Percentiles rank a stretch among this genome's conserved stretches.
Conservation (phyloP, 2,888 invertebrate species). For the Cantharis rustica region DNA sequence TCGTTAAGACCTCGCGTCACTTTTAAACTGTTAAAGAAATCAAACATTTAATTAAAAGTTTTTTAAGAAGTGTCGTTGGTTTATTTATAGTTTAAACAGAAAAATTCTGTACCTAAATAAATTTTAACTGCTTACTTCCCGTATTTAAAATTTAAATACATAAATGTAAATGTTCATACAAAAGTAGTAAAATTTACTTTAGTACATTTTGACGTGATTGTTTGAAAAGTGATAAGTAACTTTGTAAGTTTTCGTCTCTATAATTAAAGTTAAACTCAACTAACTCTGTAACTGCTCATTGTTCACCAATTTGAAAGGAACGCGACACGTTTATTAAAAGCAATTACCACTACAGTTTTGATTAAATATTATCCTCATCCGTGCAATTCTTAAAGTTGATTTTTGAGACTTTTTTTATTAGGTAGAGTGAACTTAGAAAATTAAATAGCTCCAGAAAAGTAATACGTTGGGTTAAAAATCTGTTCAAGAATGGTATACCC, state of each 20-base stretch:
- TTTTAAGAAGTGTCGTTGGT: not conserved
- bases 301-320: not conserved
- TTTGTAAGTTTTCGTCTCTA: not conserved
- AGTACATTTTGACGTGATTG: not conserved
- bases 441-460: not conserved
- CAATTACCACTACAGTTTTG: not conserved
- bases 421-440: not conserved
- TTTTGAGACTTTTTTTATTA: not conserved
- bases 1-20: not conserved
- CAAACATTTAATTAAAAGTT: not conserved
- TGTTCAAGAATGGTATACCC: not conserved
- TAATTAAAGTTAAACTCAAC: not conserved
- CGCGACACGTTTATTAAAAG: not conserved
- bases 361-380: not conserved
- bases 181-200: not conserved
- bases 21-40: not conserved
- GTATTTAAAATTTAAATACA: not conserved
- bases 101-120: not conserved
- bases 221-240: not conserved
- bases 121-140: not conserved
- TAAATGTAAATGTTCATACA: not conserved
- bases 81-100: not conserved
- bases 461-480: not conserved
- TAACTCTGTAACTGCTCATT: not conserved
- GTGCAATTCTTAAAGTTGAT: not conserved